Evolutionary conservation across 1,140 invertebrate genomes (phyloP).

Genomic region (Globodera ellingtonae): DNA sequence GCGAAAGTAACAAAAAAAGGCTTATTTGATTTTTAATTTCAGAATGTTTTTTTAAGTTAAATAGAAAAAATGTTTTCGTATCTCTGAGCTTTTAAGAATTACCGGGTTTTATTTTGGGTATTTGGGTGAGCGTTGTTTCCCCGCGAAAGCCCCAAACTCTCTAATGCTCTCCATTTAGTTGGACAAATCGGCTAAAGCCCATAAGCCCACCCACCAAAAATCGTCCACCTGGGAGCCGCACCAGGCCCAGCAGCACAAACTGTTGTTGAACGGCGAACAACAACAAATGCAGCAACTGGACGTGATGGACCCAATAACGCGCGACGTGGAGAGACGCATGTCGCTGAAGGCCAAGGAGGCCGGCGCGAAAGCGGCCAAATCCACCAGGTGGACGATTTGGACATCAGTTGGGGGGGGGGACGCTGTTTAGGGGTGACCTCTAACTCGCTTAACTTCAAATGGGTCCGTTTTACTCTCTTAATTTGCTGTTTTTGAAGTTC

Average conservation of each 20-base stretch:
- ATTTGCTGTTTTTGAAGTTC: constrained; percentile 6
- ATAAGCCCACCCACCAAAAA: constrained; percentile 12
- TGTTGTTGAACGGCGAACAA: constrained; percentile 16
- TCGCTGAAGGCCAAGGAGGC: constrained; percentile 41
- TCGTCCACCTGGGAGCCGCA: constrained; percentile 22
- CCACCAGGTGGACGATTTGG: too few species aligned
- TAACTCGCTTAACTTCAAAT: too few species aligned
- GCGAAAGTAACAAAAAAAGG: neutral
- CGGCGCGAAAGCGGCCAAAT: neutral
- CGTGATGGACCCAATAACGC: constrained; percentile 56
- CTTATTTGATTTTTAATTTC: neutral
- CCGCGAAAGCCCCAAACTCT: too few species aligned
- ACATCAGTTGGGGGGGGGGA: neutral
- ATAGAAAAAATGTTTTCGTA: too few species aligned
- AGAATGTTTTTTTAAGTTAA: too few species aligned
- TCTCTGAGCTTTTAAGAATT: too few species aligned
- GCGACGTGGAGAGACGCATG: constrained; percentile 58
- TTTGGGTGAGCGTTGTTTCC: too few species aligned
- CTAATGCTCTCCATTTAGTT: neutral
- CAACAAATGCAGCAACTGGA: constrained; percentile 31
- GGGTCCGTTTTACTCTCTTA: neutral
- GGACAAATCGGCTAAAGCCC: constrained; percentile 2
- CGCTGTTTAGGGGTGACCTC: too few species aligned
- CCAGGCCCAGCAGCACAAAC: constrained; percentile 30
- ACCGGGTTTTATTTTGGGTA: too few species aligned